Base-by-base conservation (phyloP, 1,140 invertebrate species). In the Mycetomoellerius zeteki region DNA sequence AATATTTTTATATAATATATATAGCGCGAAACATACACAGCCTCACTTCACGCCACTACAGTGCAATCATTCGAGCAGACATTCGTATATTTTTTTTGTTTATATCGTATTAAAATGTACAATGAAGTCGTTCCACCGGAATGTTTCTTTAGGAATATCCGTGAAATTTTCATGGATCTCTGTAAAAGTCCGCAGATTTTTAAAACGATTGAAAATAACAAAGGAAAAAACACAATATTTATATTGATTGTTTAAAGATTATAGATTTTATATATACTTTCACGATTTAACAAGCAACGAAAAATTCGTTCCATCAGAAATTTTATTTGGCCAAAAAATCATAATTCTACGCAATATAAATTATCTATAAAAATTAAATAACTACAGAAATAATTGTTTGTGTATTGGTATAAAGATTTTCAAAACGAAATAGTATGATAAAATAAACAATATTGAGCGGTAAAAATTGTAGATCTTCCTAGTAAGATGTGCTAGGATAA, bases 1-100 rank as follows among this genome's bases (percentile, higher is more conserved):
- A 89, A 78, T 75, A 85, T 85, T 58, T 72, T 73, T 88, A 72
- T 86, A 90, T 86, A 81, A 88, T 90, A 81, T 87, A 87, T 90
- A 77, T 75, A 86, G 75, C 56, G 86, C 85, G 67, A 73, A 90
- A 89, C 81, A 60, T 33, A 75, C 72, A 75, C 72, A 88, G 69
- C 69, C 76, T 86, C 86, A 86, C 71, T 86, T 88, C 89, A 78
- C 58, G 47, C 52, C 85, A 84, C 64, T 67, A 62, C 43, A 16
- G 67, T 37, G 86, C 69, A 56, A 58, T 67, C 86, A 73, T 43
- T 85, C 88, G 62, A 77, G 33, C 82, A 82, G 69, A 24, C 67
- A 58, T 62, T 21, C 67, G 52, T 47, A 62, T n/a, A 30, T 60
- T 76, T 64, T 37, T 72, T 60, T 43, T 24, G 50, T 47, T 72